phyloP scores from a whole-genome alignment of 2,888 invertebrate genomes.

The Antheraea yamamai region DNA sequence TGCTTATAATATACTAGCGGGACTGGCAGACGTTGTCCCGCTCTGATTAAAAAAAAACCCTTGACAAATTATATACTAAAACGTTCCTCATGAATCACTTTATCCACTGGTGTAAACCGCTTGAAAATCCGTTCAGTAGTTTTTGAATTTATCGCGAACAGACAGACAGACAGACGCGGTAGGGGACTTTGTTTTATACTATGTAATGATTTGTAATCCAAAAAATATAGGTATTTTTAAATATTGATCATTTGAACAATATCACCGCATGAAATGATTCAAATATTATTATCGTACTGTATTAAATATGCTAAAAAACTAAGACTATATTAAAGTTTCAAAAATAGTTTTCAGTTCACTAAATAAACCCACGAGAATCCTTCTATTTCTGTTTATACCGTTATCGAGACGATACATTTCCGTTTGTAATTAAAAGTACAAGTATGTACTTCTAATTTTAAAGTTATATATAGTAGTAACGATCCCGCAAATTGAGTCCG shows the following conservation, averaged over 20 bases:
- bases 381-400: background rate
- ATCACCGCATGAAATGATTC: background rate
- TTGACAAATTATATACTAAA: too few relatives aligned
- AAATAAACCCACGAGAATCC: background rate
- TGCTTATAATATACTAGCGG: background rate
- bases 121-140: too few relatives aligned
- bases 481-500: slow-evolving; percentile 30
- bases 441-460: slow-evolving; percentile 26
- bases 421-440: slow-evolving; percentile 35
- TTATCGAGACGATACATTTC: slow-evolving; percentile 33
- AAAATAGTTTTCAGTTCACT: background rate
- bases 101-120: too few relatives aligned
- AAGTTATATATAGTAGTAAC: slow-evolving; percentile 25
- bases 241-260: background rate
- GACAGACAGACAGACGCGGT: too few relatives aligned
- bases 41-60: too few relatives aligned
- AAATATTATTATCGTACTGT: background rate
- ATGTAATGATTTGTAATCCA: background rate
- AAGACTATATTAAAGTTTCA: background rate
- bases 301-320: too few relatives aligned
- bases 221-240: background rate
- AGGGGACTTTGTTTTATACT: too few relatives aligned
- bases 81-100: too few relatives aligned
- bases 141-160: too few relatives aligned
- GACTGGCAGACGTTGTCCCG: too few relatives aligned